Percentiles rank a stretch among this genome's conserved stretches.
These are phyloP conservation scores for Caenorhabditis angaria DNA, from an alignment of 2,888 invertebrate genomes.

Conservation along the genomic window DNA sequence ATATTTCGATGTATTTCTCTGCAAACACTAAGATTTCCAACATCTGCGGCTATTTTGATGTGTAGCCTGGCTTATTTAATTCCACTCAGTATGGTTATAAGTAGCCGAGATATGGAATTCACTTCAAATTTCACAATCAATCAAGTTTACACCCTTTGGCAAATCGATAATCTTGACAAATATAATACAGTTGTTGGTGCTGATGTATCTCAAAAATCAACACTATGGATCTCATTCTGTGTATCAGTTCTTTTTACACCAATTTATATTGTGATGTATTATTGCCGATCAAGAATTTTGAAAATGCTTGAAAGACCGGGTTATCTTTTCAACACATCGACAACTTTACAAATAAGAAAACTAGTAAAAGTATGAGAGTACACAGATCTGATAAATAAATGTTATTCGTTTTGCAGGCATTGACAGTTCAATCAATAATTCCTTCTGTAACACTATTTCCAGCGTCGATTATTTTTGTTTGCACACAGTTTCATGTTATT, in stretches of 20 bases:
- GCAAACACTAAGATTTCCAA: conserved; percentile 33
- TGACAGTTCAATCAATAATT: conserved; percentile 35
- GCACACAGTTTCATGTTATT: conserved; percentile 32
- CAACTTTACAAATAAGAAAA: conserved; percentile 26
- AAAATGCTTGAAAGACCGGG: conserved; percentile 28
- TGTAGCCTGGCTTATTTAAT: conserved; percentile 32
- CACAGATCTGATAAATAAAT: background rate
- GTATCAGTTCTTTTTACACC: conserved; percentile 25
- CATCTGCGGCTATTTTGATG: conserved; percentile 38
- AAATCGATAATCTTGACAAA: conserved; percentile 32
- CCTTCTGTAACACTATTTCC: conserved; percentile 33
- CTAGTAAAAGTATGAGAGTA: conserved; percentile 23
- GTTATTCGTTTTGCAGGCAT: conserved; percentile 12
- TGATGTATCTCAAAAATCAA: conserved; percentile 27
- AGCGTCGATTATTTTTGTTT: conserved; percentile 27
- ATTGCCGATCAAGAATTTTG: conserved; percentile 32
- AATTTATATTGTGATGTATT: conserved; percentile 40
- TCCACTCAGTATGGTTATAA: conserved; percentile 35
- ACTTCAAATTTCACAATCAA: conserved; percentile 37
- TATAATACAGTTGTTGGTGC: conserved; percentile 39
- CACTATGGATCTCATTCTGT: conserved; percentile 34
- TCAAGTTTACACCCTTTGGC: conserved; percentile 32
- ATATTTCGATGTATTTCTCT: conserved; percentile 37
- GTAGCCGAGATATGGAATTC: conserved; percentile 25
- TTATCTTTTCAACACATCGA: conserved; percentile 35